Evolutionary conservation across 2,797 vertebrate species (phyloP), one percentile per base, ranked within the genome.

Genomic region (Sylvia borin): DNA sequence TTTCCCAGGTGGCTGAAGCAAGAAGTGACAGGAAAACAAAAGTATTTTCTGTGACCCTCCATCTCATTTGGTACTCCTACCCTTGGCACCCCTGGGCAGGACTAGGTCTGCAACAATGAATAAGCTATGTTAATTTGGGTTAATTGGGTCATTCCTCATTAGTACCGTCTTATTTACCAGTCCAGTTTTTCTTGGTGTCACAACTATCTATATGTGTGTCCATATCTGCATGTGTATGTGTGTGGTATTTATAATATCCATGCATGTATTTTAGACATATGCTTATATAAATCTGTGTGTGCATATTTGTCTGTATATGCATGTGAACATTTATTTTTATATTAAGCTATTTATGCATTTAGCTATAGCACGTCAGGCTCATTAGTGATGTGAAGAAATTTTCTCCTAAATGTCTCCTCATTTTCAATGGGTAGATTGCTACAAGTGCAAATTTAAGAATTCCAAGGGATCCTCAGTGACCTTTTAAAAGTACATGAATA

Each of bases 161-260:
- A 57, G 9, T 11, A 22, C 18, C 53, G 38, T 25, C 29, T 34
- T 32, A 50, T 65, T 73, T 50, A 73, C 24, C 58, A 54, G 29
- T 7, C 8, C 1, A 0, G 1, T 34, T 83, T 78, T 81, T 31
- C 26, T 31, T 42, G 22, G 5, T 32, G 11, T 26, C 84, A 32
- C 13, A n/a, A 1, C 3, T 58, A 9, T 34, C 4, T 36, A 0
- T 5, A 0, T 9, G 6, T 10, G 26, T n/a, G 13, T 48, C 48
- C 25, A 48, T 14, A 48, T 48, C 25, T 48, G 47, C 47, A 0
- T 9, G 6, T 8, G 27, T 3, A 10, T 22, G 3, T 32, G 5
- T 16, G 9, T 16, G 50, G 6, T 20, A 38, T 29, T 57, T 82
- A 43, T 26, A 48, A 62, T 17, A 25, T 11, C 4, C 3, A 4